phyloP scores from a whole-genome alignment of 2,113 vertebrate genomes.

The Chiloscyllium plagiosum region DNA sequence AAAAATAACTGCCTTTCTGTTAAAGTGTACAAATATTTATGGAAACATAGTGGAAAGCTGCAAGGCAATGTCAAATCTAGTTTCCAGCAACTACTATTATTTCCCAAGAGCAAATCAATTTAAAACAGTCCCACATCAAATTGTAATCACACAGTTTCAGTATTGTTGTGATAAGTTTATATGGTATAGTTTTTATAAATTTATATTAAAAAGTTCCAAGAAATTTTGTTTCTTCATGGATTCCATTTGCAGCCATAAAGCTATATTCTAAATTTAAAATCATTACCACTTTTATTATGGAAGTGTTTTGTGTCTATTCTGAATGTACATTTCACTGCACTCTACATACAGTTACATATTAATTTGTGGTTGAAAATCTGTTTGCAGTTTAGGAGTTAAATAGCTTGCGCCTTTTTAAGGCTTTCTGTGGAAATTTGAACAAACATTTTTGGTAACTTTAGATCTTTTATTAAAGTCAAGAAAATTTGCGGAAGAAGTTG shows the following conservation, averaged over 20 bases:
- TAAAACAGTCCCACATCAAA: not conserved
- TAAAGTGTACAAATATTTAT: not conserved
- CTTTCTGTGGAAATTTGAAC: not conserved
- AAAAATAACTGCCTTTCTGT: not conserved
- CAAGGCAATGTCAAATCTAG: not conserved
- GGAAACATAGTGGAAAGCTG: not conserved
- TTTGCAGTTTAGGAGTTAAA: not conserved
- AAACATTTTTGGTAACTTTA: not conserved
- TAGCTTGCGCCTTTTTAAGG: not conserved
- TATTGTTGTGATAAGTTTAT: not conserved
- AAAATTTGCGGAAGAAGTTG: not conserved
- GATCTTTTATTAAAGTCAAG: not conserved
- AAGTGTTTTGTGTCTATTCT: not conserved
- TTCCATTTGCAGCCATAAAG: not conserved
- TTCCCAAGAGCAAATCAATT: constrained; percentile 6
- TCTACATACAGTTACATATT: not conserved
- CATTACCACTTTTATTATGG: not conserved
- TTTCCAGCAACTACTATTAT: not conserved
- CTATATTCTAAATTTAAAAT: not conserved
- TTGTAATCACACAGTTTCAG: not conserved
- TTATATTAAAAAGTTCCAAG: not conserved
- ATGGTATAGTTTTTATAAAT: not conserved
- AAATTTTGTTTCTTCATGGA: not conserved
- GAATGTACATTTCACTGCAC: not conserved
- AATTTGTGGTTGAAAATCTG: not conserved